Evolutionary conservation across 35 echinoderm and acorn worm species (phyloP).

Genomic region (Strongylocentrotus purpuratus): DNA sequence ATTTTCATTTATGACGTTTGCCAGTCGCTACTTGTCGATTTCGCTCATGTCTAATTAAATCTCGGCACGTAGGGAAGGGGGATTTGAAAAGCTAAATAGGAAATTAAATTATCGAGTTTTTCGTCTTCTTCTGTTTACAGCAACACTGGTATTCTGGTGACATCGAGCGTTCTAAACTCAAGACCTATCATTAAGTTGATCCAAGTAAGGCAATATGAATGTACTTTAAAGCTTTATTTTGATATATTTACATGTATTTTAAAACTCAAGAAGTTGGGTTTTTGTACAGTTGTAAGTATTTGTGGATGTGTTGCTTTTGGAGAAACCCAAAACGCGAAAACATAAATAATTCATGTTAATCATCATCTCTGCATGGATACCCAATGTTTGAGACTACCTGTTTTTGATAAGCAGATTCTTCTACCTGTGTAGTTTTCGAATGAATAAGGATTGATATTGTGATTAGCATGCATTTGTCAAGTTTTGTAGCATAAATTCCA

Average conservation of each 20-base stretch:
- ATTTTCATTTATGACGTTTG: background rate
- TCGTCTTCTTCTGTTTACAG: background rate
- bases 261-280: background rate
- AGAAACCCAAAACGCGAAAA: no score
- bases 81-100: constrained; percentile 12
- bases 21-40: background rate
- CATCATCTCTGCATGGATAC: background rate
- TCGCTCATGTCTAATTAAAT: constrained; percentile 5
- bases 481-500: no score
- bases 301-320: no score
- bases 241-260: background rate
- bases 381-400: background rate
- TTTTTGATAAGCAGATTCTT: background rate
- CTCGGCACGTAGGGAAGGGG: background rate
- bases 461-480: no score
- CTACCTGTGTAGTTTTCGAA: no score
- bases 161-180: background rate
- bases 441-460: no score
- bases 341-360: no score
- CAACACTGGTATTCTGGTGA: background rate
- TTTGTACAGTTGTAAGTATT: background rate
- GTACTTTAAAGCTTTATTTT: background rate
- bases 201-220: background rate
- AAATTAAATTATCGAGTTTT: constrained; percentile 14
- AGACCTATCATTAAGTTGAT: background rate